These are phyloP conservation scores for Rhyacophila brunnea DNA, from an alignment of 1,140 invertebrate genomes.

Conservation along the genomic window DNA sequence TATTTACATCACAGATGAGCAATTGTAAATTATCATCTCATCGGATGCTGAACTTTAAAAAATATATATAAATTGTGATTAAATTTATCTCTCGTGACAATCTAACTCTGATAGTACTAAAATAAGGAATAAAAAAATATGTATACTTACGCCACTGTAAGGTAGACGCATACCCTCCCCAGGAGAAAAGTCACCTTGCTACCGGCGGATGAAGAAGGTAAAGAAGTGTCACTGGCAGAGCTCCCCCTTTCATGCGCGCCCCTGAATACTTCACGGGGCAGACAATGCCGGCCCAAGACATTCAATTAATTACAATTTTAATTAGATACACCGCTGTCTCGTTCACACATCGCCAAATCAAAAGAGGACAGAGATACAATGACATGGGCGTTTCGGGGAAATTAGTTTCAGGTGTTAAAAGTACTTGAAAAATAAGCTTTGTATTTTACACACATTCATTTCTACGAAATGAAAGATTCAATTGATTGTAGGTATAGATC, in stretches of 20 bases:
- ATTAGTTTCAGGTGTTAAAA: no score
- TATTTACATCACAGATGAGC: no score
- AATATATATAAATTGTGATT: no score
- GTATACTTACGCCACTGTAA: background rate
- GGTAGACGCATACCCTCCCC: background rate
- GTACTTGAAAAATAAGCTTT: no score
- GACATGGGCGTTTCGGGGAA: background rate
- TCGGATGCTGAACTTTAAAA: no score
- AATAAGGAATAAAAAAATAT: no score
- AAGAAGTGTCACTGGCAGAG: slow-evolving; percentile 35
- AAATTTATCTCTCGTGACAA: no score
- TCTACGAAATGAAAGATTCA: no score
- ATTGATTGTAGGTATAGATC: no score
- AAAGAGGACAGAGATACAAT: background rate
- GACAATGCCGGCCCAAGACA: slow-evolving; percentile 18
- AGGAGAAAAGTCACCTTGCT: slow-evolving; percentile 21
- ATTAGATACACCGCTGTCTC: slow-evolving; percentile 21
- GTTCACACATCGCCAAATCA: slow-evolving; percentile 13
- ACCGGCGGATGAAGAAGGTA: slow-evolving; percentile 30
- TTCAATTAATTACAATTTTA: slow-evolving; percentile 32
- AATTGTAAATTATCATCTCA: no score
- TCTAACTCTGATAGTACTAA: no score
- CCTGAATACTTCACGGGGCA: background rate
- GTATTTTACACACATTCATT: no score
- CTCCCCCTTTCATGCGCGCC: background rate